Conservation (phyloP, 2,888 invertebrate genomes). For the Dione vanillae region DNA sequence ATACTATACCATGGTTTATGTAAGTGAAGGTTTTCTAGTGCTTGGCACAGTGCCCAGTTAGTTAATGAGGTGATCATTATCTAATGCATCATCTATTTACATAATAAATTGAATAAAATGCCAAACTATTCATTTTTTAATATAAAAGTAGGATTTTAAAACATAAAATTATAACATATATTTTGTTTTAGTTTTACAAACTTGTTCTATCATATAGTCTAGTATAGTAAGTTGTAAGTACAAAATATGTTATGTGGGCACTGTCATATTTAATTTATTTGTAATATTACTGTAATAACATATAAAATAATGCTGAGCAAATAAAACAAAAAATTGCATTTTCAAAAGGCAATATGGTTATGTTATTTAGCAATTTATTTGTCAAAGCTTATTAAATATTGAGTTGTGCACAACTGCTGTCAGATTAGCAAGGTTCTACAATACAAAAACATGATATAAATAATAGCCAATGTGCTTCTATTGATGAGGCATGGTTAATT, state of each 20-base stretch:
- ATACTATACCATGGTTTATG: constrained; percentile 28
- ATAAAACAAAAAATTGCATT: constrained; percentile 16
- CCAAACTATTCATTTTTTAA: neutral
- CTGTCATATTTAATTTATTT: neutral
- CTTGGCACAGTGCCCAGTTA: constrained; percentile 27
- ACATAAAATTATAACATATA: neutral
- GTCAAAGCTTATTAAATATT: constrained; percentile 32
- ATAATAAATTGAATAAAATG: too few species aligned
- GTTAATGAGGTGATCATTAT: constrained; percentile 15
- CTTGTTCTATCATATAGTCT: neutral
- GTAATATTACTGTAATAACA: neutral
- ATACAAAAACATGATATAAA: constrained; percentile 54
- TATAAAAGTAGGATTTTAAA: neutral
- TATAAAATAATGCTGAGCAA: constrained; percentile 10
- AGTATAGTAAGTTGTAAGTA: neutral
- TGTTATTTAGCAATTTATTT: constrained; percentile 28
- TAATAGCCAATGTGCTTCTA: constrained; percentile 73
- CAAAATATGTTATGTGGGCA: neutral
- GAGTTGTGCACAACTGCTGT: constrained; percentile 38
- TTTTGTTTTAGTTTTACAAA: neutral
- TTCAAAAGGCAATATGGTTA: constrained; percentile 13
- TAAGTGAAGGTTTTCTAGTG: constrained; percentile 17
- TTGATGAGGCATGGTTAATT: constrained; percentile 72
- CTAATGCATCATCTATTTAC: neutral
- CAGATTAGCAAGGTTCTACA: constrained; percentile 59